Evolutionary conservation across 2,113 vertebrate species (phyloP).

Genomic region (Platanista minor): DNA sequence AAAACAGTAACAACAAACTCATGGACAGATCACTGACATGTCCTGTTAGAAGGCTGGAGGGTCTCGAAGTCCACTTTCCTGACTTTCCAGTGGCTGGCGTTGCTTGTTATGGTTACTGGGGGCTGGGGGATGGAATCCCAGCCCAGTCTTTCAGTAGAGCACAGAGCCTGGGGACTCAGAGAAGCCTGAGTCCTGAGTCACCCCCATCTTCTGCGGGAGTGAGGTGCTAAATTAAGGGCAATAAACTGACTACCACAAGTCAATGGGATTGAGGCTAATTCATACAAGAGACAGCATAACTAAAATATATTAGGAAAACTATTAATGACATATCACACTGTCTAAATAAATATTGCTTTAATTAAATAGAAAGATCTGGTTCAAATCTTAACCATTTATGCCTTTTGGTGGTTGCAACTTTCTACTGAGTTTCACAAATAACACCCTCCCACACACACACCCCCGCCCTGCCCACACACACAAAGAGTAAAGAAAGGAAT

Average conservation of each 20-base stretch:
- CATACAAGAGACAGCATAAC: background rate
- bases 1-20: background rate
- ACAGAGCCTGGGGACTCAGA: background rate
- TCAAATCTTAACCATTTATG: background rate
- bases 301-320: background rate
- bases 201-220: background rate
- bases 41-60: slow-evolving; percentile 2
- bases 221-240: background rate
- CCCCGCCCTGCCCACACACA: no score
- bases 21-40: slow-evolving; percentile 43
- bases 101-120: background rate
- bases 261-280: background rate
- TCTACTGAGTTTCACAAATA: background rate
- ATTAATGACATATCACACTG: background rate
- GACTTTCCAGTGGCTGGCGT: background rate
- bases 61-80: background rate
- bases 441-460: background rate
- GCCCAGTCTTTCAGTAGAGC: background rate
- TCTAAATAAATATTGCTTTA: background rate
- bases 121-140: background rate
- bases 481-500: slow-evolving; percentile 12
- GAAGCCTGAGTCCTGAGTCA: background rate
- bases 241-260: background rate
- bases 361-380: background rate
- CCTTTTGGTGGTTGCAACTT: background rate